Conservation (phyloP, 1,140 invertebrate genomes). For the Rhyacophila brunnea region DNA sequence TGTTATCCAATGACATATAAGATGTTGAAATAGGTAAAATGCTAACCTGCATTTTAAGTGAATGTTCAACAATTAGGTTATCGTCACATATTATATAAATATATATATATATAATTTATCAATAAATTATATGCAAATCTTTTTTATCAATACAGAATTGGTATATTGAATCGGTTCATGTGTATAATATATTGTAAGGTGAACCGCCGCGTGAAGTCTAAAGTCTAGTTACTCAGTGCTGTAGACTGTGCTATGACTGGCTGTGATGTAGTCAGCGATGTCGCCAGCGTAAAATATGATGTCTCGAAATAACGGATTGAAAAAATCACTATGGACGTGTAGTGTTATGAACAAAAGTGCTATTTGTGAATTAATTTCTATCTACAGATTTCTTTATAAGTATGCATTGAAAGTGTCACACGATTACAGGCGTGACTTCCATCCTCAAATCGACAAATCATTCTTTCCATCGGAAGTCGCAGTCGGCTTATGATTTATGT, state of each 20-base stretch:
- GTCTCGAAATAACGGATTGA: too few relatives aligned
- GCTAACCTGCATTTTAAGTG: background rate
- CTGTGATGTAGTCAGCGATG: constrained; percentile 33
- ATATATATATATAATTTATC: constrained; percentile 20
- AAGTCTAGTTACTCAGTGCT: constrained; percentile 18
- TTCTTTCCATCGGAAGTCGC: too few relatives aligned
- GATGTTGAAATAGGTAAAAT: constrained; percentile 1
- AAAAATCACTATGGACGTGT: constrained; percentile 6
- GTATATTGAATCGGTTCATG: constrained; percentile 18
- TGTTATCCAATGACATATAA: constrained; percentile 12
- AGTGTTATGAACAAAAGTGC: constrained; percentile 29
- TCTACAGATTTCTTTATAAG: background rate
- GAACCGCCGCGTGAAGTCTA: constrained; percentile 6
- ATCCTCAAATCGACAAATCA: background rate
- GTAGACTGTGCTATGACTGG: constrained; percentile 26
- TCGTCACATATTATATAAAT: constrained; percentile 2
- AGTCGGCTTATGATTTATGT: background rate
- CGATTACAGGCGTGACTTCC: background rate
- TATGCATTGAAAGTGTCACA: background rate
- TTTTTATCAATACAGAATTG: constrained; percentile 1
- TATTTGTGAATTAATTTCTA: constrained; percentile 22
- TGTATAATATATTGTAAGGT: constrained; percentile 2
- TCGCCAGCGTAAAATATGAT: constrained; percentile 5
- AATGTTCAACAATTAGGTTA: constrained; percentile 8
- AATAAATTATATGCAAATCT: constrained; percentile 12